Percentiles rank a stretch among this genome's conserved stretches.
Conservation (phyloP, 1,140 invertebrate species). For the Paralvinella palmiformis region DNA sequence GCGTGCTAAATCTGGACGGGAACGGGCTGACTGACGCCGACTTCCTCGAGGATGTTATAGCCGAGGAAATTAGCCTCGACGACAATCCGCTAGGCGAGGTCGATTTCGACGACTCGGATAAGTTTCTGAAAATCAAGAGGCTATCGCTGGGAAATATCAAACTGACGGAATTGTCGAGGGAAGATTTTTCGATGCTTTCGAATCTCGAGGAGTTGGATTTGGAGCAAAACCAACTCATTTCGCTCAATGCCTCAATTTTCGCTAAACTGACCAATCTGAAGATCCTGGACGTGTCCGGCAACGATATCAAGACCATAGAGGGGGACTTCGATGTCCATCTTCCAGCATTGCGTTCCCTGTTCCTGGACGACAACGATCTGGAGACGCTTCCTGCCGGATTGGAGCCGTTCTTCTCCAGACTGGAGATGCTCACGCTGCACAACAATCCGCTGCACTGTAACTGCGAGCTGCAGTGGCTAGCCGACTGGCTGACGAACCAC, state of each 20-base stretch:
- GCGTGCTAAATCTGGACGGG: not conserved
- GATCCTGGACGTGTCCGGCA: constrained; percentile 21
- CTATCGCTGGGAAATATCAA: constrained; percentile 3
- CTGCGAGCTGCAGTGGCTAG: constrained; percentile 14
- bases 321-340: constrained; percentile 23
- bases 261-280: constrained; percentile 14
- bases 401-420: constrained; percentile 9
- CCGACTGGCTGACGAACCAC: not conserved
- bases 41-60: constrained; percentile 5
- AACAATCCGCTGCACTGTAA: constrained; percentile 17
- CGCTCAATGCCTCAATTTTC: constrained; percentile 16
- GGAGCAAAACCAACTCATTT: constrained; percentile 11
- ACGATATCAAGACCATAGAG: constrained; percentile 18
- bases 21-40: constrained; percentile 7
- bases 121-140: not conserved
- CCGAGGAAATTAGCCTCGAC: constrained; percentile 8
- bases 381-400: constrained; percentile 5
- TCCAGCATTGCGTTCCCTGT: constrained; percentile 13
- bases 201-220: constrained; percentile 15
- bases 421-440: constrained; percentile 11
- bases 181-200: not conserved
- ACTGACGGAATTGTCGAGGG: not conserved
- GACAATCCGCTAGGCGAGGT: constrained; percentile 10
- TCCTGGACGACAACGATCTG: constrained; percentile 22
- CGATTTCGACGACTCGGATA: not conserved